These are phyloP conservation scores for Epirrhoe alternata DNA, from an alignment of 2,888 invertebrate genomes.

Conservation along the genomic window DNA sequence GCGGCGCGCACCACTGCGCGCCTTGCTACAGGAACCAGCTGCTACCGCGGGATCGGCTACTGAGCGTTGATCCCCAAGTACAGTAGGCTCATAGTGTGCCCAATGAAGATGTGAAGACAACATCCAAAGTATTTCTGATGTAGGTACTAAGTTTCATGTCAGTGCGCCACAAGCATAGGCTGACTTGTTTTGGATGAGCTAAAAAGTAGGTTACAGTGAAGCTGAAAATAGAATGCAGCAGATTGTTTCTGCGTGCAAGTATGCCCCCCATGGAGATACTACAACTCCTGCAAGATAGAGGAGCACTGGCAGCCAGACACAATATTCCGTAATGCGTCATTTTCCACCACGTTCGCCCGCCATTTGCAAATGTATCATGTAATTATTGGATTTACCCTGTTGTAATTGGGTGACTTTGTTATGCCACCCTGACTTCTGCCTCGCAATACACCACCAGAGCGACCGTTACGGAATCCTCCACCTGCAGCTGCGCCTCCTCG, in stretches of 20 bases:
- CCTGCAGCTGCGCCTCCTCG: conserved; percentile 72
- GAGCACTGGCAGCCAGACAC: conserved; percentile 40
- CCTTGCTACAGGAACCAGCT: conserved; percentile 23
- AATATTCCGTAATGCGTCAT: conserved; percentile 64
- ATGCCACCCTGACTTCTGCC: conserved; percentile 90
- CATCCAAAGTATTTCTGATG: conserved; percentile 9
- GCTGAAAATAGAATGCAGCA: conserved; percentile 40
- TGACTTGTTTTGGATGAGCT: conserved; percentile 24
- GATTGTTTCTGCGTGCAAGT: conserved; percentile 29
- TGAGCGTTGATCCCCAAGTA: conserved; percentile 16
- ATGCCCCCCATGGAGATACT: conserved; percentile 20
- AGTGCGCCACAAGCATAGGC: conserved; percentile 15
- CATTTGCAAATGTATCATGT: conserved; percentile 71
- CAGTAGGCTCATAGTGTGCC: conserved; percentile 14
- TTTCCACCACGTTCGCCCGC: conserved; percentile 72
- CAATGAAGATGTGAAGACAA: conserved; percentile 22
- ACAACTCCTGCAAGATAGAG: conserved; percentile 35
- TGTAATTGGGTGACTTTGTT: conserved; percentile 86
- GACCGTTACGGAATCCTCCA: conserved; percentile 81
- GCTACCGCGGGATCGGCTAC: conserved; percentile 16
- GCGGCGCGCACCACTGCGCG: conserved; percentile 17
- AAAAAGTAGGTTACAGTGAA: conserved; percentile 35
- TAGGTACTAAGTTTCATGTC: conserved; percentile 13
- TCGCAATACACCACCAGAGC: conserved; percentile 86
- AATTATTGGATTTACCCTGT: conserved; percentile 86